Conservation (phyloP, 2,888 invertebrate species). For the Flexamia atlantica region DNA sequence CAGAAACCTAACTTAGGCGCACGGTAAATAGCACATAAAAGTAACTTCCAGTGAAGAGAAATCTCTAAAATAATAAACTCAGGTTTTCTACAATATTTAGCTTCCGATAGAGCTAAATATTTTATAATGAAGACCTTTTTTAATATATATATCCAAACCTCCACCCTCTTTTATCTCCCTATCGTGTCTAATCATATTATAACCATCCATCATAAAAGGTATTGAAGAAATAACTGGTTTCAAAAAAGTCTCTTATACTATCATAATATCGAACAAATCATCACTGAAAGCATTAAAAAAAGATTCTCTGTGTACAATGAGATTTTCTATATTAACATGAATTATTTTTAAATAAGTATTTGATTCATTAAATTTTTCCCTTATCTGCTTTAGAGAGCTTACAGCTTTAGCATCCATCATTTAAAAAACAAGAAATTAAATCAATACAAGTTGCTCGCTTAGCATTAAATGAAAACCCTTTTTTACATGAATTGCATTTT, state of each 20-base stretch:
- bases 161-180: background rate
- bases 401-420: no score
- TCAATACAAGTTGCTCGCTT: no score
- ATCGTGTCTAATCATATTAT: background rate
- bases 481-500: no score
- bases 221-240: background rate
- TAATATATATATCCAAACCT: background rate
- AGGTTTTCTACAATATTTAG: background rate
- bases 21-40: background rate
- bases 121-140: background rate
- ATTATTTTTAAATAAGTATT: background rate
- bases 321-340: constrained; percentile 8
- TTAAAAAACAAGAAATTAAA: no score
- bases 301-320: background rate
- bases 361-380: no score
- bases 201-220: background rate
- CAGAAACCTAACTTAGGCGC: background rate
- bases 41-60: background rate
- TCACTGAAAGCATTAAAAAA: no score
- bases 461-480: no score
- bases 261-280: background rate
- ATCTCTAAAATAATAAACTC: background rate
- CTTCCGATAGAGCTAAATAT: background rate
- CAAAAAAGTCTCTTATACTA: no score
- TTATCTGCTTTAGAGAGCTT: no score